A percentile compares a stretch with the other conserved stretches of the same genome.
These are phyloP conservation scores for Acronicta aceris DNA, from an alignment of 2,888 invertebrate species.

Conservation along the genomic window DNA sequence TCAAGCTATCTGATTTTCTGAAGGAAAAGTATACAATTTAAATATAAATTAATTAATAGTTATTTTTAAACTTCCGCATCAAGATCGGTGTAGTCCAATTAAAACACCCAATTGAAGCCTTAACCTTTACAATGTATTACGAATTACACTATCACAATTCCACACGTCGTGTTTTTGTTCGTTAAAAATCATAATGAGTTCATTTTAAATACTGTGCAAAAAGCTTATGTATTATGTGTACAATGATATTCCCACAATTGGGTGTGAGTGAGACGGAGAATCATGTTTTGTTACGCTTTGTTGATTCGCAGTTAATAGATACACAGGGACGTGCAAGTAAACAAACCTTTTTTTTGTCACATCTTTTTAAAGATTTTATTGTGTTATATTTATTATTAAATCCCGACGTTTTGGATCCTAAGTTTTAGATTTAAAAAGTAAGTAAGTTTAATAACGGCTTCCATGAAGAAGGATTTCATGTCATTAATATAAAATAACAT, in stretches of 20 bases:
- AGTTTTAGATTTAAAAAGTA: no score
- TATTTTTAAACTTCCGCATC: slow-evolving; percentile 38
- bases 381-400: no score
- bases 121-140: slow-evolving; percentile 41
- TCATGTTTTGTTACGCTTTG: slow-evolving; percentile 68
- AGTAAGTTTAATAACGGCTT: no score
- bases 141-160: slow-evolving; percentile 28
- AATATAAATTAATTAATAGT: slow-evolving; percentile 6
- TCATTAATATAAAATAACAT: no score
- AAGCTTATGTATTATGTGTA: slow-evolving; percentile 44
- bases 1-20: neutral
- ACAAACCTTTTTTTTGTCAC: slow-evolving; percentile 15
- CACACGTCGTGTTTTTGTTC: slow-evolving; percentile 42
- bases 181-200: slow-evolving; percentile 46
- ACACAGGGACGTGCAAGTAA: slow-evolving; percentile 51
- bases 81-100: slow-evolving; percentile 30
- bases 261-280: slow-evolving; percentile 57
- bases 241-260: slow-evolving; percentile 64
- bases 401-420: no score
- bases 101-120: slow-evolving; percentile 37
- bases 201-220: slow-evolving; percentile 44
- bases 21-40: slow-evolving; percentile 6
- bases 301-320: slow-evolving; percentile 52
- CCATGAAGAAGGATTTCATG: no score
- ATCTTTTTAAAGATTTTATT: no score